Evolutionary conservation across 1,140 invertebrate species (phyloP), one percentile per base, ranked within the genome.

Genomic region (Ruditapes philippinarum): DNA sequence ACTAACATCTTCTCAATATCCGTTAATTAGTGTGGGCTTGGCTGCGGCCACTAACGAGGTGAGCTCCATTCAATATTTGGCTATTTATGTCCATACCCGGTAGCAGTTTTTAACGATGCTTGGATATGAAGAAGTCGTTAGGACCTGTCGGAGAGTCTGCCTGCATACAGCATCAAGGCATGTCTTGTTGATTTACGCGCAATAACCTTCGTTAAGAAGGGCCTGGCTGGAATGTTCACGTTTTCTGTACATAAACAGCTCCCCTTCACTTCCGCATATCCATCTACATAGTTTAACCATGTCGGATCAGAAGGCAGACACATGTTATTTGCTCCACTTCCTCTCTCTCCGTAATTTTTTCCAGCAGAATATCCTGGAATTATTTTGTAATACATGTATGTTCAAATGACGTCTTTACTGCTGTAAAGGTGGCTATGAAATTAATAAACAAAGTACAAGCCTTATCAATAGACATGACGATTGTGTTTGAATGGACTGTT

Each of bases 1-100:
- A n/a, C n/a, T n/a, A n/a, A n/a, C n/a, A n/a, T n/a, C 88, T 45
- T 60, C 81, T 86, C 45, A 88, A 62, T 11, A 31, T 51, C n/a
- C 73, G 51, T 4, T 25, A 49, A 80, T n/a, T 91, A 93, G 25
- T 89, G 54, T 74, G 74, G 89, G 42, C 85, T 51, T 7, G 45
- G 40, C 19, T 40, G 54, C 7, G 14, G n/a, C n/a, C n/a, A n/a
- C n/a, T 42, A 17, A 51, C 51, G 25, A 89, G 51, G 22, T 0
- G 51, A 12, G 78, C 31, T 28, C 84, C 54, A n/a, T 54, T 86
- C 14, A 89, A 60, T 78, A 91, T 89, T 14, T 92, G n/a, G n/a
- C n/a, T n/a, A n/a, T 36, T 51, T 92, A 91, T 3, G 91, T 91
- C 0, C 45, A 42, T 65, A 92, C 74, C 22, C 45, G 0, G 22